These are phyloP conservation scores for Urocyon cinereoargenteus DNA, from an alignment of 2,797 vertebrate genomes.

Conservation along the genomic window DNA sequence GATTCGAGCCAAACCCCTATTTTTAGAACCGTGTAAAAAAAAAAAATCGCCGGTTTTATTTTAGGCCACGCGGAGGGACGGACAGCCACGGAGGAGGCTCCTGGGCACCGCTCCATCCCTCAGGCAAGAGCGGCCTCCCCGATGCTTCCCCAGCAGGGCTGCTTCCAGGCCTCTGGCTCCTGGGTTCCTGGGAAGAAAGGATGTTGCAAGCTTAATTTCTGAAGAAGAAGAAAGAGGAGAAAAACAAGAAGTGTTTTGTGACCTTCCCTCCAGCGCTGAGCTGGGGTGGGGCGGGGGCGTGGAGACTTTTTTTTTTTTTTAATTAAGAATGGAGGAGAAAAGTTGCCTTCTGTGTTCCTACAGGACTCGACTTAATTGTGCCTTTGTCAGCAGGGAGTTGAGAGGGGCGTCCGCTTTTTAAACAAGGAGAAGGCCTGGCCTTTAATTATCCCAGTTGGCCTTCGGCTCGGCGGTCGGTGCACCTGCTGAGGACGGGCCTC, in stretches of 20 bases:
- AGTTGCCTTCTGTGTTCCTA: conserved; percentile 51
- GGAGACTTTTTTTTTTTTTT: not conserved
- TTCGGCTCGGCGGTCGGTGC: conserved; percentile 25
- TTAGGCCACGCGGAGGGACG: not conserved
- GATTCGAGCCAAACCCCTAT: conserved; percentile 57
- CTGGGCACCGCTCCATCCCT: not conserved
- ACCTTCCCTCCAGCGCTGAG: conserved; percentile 48
- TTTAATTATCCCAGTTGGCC: conserved; percentile 85
- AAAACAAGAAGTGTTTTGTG: conserved; percentile 9
- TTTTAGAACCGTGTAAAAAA: conserved; percentile 68
- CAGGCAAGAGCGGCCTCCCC: not conserved
- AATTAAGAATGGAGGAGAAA: conserved; percentile 66
- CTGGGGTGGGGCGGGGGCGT: not conserved
- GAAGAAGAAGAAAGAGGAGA: not conserved
- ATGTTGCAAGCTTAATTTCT: not conserved
- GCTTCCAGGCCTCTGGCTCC: not conserved
- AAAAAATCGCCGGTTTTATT: conserved; percentile 61
- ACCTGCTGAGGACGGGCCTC: conserved; percentile 39
- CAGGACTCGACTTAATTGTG: conserved; percentile 79
- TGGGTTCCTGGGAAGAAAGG: not conserved
- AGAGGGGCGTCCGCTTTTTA: conserved; percentile 67
- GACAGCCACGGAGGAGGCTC: not conserved
- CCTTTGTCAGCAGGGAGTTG: conserved; percentile 83
- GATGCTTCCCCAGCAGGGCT: not conserved
- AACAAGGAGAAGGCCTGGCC: conserved; percentile 67